Base-by-base conservation (phyloP, 2,888 invertebrate species). In the Priocnemis perturbator region DNA sequence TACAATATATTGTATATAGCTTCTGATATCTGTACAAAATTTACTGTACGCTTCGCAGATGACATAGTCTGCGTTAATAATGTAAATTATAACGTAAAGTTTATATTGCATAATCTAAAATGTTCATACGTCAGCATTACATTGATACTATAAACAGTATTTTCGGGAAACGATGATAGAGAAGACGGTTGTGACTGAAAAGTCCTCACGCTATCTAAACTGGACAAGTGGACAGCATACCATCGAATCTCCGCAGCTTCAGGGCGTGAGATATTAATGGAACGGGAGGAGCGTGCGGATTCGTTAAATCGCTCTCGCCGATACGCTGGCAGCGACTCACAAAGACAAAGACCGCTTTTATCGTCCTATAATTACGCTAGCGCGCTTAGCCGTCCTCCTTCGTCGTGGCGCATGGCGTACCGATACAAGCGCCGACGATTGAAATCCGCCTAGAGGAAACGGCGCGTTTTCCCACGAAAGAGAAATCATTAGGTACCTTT, bases 381-480 rank as follows among this genome's bases (percentile, higher is more conserved):
- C 56, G 23, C 53, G 23, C 7, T 21, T 21, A 2, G 53, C 9
- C 50, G 17, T 50, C n/a, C 50, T 50, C 19, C 50, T 50, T 19
- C 50, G 2, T 4, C 50, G n/a, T n/a, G n/a, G n/a, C n/a, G n/a
- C 50, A 14, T 17, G n/a, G n/a, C 50, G n/a, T 14, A 9, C 50
- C 50, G 17, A 50, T 50, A 50, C 17, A 50, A 50, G 50, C 4
- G 37, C 37, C 50, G 50, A 2, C 19, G 50, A 50, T 50, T 50
- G 50, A 50, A 19, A 50, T 50, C 50, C 50, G 17, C 17, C 50
- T 60, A 55, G 50, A 67, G 65, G 48, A 69, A 60, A 73, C 57
- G 68, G 60, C 17, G 19, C 57, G 65, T 64, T 76, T 73, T 76
- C 66, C 73, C 71, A 76, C 66, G 68, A 73, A 37, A 64, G 71